Conservation (phyloP, 2,888 invertebrate species). For the Drosophila koepferae region DNA sequence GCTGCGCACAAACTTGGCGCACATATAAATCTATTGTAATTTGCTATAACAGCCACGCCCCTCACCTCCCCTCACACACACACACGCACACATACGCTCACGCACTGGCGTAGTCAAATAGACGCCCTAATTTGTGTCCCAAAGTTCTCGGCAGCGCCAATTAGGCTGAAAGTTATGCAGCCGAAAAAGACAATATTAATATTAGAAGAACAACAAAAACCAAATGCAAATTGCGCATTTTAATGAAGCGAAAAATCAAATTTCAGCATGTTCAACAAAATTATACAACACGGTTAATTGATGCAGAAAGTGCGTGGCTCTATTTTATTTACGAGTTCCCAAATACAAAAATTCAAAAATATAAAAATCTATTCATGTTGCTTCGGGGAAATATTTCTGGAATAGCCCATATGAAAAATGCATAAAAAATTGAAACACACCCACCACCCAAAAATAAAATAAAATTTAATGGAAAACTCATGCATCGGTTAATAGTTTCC, state of each 20-base stretch:
- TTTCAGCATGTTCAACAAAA: slow-evolving; percentile 32
- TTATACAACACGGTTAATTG: slow-evolving; percentile 58
- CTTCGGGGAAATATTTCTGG: slow-evolving; percentile 49
- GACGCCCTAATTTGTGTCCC: slow-evolving; percentile 56
- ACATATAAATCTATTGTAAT: slow-evolving; percentile 67
- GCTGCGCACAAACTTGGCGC: slow-evolving; percentile 51
- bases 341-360: background rate
- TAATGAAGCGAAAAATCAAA: slow-evolving; percentile 74
- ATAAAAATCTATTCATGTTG: slow-evolving; percentile 16
- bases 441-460: slow-evolving; percentile 53
- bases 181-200: slow-evolving; percentile 44
- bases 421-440: slow-evolving; percentile 58
- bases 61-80: background rate
- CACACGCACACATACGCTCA: slow-evolving; percentile 4
- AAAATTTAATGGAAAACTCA: slow-evolving; percentile 51
- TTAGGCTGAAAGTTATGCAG: slow-evolving; percentile 53
- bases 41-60: slow-evolving; percentile 28
- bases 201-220: slow-evolving; percentile 47
- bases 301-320: slow-evolving; percentile 47
- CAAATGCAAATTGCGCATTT: slow-evolving; percentile 57
- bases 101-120: background rate
- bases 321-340: slow-evolving; percentile 64
- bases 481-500: slow-evolving; percentile 47
- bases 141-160: slow-evolving; percentile 63
- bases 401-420: slow-evolving; percentile 45